Evolutionary conservation across 2,797 vertebrate species (phyloP).

Genomic region (Dipus sagitta): DNA sequence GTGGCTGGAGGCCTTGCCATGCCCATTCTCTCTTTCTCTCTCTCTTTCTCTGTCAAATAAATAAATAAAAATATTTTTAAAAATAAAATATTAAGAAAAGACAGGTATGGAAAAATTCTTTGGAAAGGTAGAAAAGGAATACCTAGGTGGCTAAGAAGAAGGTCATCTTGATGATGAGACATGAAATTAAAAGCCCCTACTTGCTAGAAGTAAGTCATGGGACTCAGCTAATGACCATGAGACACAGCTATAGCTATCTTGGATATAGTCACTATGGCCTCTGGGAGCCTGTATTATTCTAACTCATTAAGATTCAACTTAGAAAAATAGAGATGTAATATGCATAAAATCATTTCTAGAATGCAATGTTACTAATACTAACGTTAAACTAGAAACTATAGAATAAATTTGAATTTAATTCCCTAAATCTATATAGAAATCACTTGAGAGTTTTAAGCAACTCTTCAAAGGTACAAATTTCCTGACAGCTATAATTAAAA

Average conservation of each 20-base stretch:
- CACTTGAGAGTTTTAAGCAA: background rate
- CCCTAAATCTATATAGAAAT: background rate
- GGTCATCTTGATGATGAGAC: background rate
- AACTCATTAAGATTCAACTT: conserved; percentile 4
- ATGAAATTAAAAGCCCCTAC: background rate
- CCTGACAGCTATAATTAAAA: background rate
- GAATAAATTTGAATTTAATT: background rate
- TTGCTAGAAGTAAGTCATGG: no score
- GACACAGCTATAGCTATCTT: background rate
- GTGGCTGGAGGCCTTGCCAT: no score
- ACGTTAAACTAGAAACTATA: background rate
- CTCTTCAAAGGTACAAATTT: background rate
- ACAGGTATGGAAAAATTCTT: background rate
- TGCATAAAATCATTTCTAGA: background rate
- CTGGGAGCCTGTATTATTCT: background rate
- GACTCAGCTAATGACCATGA: background rate
- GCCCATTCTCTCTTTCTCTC: no score
- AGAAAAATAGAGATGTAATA: background rate
- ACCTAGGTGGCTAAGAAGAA: background rate
- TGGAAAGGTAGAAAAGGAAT: background rate
- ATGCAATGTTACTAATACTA: background rate
- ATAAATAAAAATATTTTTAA: no score
- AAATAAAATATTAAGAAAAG: background rate
- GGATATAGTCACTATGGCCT: background rate
- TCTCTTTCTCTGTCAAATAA: no score